phyloP scores from a whole-genome alignment of 2,797 vertebrate species.

The Coluber constrictor region DNA sequence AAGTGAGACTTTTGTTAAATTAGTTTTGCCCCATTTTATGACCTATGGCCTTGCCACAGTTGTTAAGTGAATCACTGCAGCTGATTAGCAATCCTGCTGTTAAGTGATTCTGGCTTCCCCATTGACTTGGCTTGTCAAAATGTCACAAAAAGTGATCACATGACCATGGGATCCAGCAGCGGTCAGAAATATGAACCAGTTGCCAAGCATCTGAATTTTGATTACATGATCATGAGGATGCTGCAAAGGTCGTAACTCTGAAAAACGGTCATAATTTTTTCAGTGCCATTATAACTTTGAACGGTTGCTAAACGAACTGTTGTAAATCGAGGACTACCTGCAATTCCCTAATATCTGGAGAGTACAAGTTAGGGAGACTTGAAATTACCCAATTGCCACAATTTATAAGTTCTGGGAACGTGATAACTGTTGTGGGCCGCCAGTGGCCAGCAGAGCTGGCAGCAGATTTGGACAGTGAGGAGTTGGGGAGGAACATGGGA shows the following conservation, averaged over 20 bases:
- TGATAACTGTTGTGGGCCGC: not conserved
- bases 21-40: not conserved
- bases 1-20: not conserved
- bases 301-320: not conserved
- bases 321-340: not conserved
- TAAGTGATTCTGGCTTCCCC: not conserved
- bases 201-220: not conserved
- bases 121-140: not conserved
- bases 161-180: not conserved
- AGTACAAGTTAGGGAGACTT: not conserved
- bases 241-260: not conserved
- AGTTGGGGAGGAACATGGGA: too few species aligned
- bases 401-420: not conserved
- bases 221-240: not conserved
- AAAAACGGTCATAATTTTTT: not conserved
- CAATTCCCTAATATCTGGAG: not conserved
- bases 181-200: not conserved
- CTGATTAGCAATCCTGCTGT: not conserved
- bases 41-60: not conserved
- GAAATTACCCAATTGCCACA: not conserved
- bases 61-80: not conserved
- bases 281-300: not conserved
- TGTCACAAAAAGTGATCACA: not conserved
- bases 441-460: too few species aligned
- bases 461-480: too few species aligned